Percentiles rank a stretch among this genome's conserved stretches.
Conservation (phyloP, 92 coral and sea anemone species). For the Phenganax stokvisi region DNA sequence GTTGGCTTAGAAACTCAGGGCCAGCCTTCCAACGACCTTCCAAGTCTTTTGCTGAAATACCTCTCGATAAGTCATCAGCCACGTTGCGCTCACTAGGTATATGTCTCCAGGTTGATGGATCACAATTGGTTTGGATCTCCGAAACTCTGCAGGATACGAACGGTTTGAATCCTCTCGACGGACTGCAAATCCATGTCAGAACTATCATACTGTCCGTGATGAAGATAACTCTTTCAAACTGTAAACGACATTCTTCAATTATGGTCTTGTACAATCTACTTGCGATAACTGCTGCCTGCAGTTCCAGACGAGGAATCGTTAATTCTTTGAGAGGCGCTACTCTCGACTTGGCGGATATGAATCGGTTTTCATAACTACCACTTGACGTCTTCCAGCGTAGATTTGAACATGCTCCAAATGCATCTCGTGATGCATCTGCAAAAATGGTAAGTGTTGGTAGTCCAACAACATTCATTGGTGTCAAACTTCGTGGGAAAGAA, state of each 20-base stretch:
- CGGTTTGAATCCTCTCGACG: slow-evolving; percentile 49
- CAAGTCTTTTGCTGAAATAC: slow-evolving; percentile 40
- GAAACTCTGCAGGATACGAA: slow-evolving; percentile 51
- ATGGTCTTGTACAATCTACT: slow-evolving; percentile 40
- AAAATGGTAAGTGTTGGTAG: slow-evolving; percentile 48
- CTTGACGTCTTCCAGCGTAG: slow-evolving; percentile 31
- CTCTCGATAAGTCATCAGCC: slow-evolving; percentile 54
- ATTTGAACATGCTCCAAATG: slow-evolving; percentile 47
- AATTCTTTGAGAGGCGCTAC: not conserved
- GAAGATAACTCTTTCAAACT: slow-evolving; percentile 33
- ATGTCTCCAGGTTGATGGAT: slow-evolving; percentile 53
- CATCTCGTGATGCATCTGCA: slow-evolving; percentile 43
- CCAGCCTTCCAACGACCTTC: slow-evolving; percentile 40
- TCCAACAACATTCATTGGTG: slow-evolving; percentile 42
- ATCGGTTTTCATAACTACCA: slow-evolving; percentile 7
- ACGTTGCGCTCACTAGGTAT: slow-evolving; percentile 50
- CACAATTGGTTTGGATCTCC: slow-evolving; percentile 48
- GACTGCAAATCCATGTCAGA: slow-evolving; percentile 44
- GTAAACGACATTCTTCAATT: slow-evolving; percentile 35
- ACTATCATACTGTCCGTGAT: slow-evolving; percentile 52
- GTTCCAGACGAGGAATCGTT: not conserved
- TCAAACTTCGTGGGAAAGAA: slow-evolving; percentile 48
- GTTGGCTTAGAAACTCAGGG: not conserved
- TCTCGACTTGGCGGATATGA: slow-evolving; percentile 1
- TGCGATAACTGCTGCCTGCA: slow-evolving; percentile 6